phyloP scores from a whole-genome alignment of 2,797 vertebrate genomes.

The Sebastolobus altivelis region DNA sequence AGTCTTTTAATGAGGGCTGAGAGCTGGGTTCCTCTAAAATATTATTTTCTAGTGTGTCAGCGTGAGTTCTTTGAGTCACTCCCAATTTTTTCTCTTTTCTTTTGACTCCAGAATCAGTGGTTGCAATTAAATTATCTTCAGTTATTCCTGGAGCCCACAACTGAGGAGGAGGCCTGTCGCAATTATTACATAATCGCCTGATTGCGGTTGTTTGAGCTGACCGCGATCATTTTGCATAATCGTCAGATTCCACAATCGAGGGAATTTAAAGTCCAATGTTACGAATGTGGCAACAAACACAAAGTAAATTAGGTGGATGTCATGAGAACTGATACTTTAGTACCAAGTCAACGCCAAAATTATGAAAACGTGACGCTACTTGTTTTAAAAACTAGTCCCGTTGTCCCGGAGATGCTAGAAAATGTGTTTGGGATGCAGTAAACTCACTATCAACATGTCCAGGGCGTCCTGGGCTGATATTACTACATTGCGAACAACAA shows the following conservation, averaged over 20 bases:
- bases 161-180: not conserved
- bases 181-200: not conserved
- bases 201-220: not conserved
- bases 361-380: too few species aligned
- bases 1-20: constrained; percentile 69
- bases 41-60: constrained; percentile 70
- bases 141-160: constrained; percentile 43
- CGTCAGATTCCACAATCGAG: not conserved
- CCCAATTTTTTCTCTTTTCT: not conserved
- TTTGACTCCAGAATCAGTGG: constrained; percentile 40
- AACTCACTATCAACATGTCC: too few species aligned
- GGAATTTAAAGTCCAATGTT: not conserved
- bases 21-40: constrained; percentile 66
- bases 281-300: not conserved
- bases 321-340: too few species aligned
- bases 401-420: too few species aligned
- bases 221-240: not conserved
- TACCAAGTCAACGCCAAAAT: too few species aligned
- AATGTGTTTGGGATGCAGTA: too few species aligned
- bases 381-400: too few species aligned
- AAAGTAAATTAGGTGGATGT: not conserved
- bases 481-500: too few species aligned
- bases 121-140: constrained; percentile 34
- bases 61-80: constrained; percentile 43
- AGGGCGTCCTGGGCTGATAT: too few species aligned